Conservation (phyloP, 1,140 invertebrate species). For the Drosophila yakuba region DNA sequence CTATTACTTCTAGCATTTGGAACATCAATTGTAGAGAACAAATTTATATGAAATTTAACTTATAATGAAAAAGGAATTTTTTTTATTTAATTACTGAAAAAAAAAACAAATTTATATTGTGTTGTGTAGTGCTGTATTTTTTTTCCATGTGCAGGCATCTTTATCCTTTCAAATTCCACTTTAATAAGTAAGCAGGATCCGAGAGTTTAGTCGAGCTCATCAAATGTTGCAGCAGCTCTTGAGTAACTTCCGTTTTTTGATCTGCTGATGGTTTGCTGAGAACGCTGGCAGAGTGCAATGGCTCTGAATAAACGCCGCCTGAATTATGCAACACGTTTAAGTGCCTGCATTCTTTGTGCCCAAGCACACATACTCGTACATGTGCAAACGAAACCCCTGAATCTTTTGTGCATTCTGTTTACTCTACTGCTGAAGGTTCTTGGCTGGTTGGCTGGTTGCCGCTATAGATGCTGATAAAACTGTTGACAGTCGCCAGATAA, state of each 20-base stretch:
- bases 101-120: too few relatives aligned
- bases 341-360: constrained; percentile 62
- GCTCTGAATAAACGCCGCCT: constrained; percentile 69
- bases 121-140: neutral
- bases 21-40: too few relatives aligned
- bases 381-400: constrained; percentile 4
- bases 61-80: too few relatives aligned
- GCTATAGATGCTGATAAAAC: constrained; percentile 53
- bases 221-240: constrained; percentile 46
- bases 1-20: too few relatives aligned
- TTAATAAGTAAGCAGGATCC: constrained; percentile 63
- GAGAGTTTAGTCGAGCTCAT: constrained; percentile 42
- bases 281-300: constrained; percentile 55
- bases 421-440: constrained; percentile 16
- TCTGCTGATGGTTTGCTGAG: constrained; percentile 51
- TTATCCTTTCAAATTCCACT: constrained; percentile 41
- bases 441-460: constrained; percentile 10
- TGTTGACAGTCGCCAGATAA: constrained; percentile 60
- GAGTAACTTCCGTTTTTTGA: constrained; percentile 63
- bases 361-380: constrained; percentile 3
- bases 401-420: constrained; percentile 52
- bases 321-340: constrained; percentile 78
- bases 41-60: too few relatives aligned
- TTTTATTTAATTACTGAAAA: too few relatives aligned
- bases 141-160: constrained; percentile 1